Evolutionary conservation across 2,888 invertebrate species (phyloP).

Genomic region (Drosophila melanocephala): DNA sequence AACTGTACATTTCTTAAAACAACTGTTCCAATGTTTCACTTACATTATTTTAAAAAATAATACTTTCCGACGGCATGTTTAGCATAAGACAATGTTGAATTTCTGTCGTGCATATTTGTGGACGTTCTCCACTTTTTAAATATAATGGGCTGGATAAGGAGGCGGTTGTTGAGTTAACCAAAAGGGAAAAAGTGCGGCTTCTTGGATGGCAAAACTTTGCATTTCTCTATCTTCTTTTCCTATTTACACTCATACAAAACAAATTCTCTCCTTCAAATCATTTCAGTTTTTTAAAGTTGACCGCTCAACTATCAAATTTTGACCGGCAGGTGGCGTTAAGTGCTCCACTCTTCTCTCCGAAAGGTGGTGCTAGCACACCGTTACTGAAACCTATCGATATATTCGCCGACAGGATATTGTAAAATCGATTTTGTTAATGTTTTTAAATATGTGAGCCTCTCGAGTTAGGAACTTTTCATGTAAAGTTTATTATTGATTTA

Average conservation of each 20-base stretch:
- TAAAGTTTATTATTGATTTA: too few species aligned
- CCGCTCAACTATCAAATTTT: neutral
- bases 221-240: neutral
- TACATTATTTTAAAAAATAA: too few species aligned
- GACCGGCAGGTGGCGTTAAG: neutral
- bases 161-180: neutral
- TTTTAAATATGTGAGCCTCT: too few species aligned
- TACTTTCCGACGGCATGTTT: too few species aligned
- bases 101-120: too few species aligned
- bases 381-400: neutral
- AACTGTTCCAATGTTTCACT: too few species aligned
- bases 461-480: too few species aligned
- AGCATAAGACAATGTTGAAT: too few species aligned
- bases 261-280: neutral
- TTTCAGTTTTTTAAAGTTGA: neutral
- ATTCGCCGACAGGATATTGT: too few species aligned
- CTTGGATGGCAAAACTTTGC: neutral
- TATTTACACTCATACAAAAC: neutral
- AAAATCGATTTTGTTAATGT: too few species aligned
- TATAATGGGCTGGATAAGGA: neutral
- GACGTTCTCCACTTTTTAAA: neutral
- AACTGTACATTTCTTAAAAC: too few species aligned
- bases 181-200: neutral
- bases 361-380: neutral
- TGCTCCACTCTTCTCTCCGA: neutral